Base-by-base conservation (phyloP, 2,888 invertebrate genomes). In the Folsomia manolachei region DNA sequence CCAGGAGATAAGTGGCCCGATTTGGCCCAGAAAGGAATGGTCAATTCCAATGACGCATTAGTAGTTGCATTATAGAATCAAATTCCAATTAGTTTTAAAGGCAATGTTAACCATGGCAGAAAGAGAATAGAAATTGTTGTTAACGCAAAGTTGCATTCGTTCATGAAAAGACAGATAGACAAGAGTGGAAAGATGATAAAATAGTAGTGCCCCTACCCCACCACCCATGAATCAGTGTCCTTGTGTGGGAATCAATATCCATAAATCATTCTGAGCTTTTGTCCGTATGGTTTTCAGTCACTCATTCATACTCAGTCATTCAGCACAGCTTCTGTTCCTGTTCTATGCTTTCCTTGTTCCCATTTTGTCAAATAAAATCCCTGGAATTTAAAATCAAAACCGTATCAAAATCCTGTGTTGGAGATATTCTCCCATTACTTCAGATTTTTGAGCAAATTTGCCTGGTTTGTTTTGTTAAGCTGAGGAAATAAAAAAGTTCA, bases 221-320 rank as follows among this genome's bases (percentile, higher is more conserved):
- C n/a, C n/a, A n/a, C n/a, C n/a, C n/a, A n/a, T 39, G 39, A 39
- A 39, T 39, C 39, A 39, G 39, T 39, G 39, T 39, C 63, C 23
- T 24, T 63, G n/a, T 24, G 9, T n/a, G 52, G 21, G 67, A 75
- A 75, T 75, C 75, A 75, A 75, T 75, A 75, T 73, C 73, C 75
- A 75, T 75, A 73, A 75, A 75, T 75, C 75, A 75, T 73, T 65
- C 70, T 21, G 66, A 66, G 39, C 66, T 52, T 66, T 66, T 66
- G 66, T 66, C 66, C 66, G 52, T 62, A 66, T 66, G 66, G 21
- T 66, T 66, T 66, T 66, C 66, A 66, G 19, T 66, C 66, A 66
- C 66, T 66, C 52, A 39, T 39, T 39, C 39, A 66, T 52, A 64
- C 26, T 26, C 64, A 27, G 64, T 64, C 64, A 64, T 64, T 27